Evolutionary conservation across 2,888 invertebrate species (phyloP).

Genomic region (Acleris emargana): DNA sequence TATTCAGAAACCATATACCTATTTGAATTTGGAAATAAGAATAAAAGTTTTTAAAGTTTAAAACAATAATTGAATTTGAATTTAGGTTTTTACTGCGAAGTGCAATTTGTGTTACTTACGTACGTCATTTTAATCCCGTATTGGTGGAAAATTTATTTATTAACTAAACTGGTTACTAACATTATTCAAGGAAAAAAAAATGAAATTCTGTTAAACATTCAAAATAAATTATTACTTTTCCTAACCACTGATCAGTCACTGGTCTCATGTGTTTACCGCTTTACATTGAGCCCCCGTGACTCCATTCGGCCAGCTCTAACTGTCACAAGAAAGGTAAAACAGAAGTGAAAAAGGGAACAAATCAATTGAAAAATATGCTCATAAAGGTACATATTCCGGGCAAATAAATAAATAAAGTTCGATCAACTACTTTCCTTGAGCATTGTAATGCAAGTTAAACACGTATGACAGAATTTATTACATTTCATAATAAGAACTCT

Average conservation of each 20-base stretch:
- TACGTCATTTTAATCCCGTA: too few relatives aligned
- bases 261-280: conserved; percentile 42
- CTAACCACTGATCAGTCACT: conserved; percentile 7
- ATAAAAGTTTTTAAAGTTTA: too few relatives aligned
- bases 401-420: background rate
- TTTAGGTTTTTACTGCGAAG: too few relatives aligned
- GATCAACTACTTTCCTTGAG: background rate
- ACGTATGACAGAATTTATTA: background rate
- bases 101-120: too few relatives aligned
- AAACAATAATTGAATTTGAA: too few relatives aligned
- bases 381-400: background rate
- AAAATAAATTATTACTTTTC: background rate
- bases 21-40: too few relatives aligned
- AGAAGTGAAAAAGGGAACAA: conserved; percentile 14
- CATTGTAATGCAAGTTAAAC: background rate
- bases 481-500: conserved; percentile 13
- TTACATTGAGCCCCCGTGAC: conserved; percentile 57
- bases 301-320: conserved; percentile 33
- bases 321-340: conserved; percentile 8
- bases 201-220: background rate
- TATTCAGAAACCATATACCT: too few relatives aligned
- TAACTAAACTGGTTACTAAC: background rate
- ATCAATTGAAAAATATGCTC: background rate
- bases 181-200: background rate
- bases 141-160: too few relatives aligned